A percentile compares a stretch with the other conserved stretches of the same genome.
Evolutionary conservation across 1,140 invertebrate genomes (phyloP).

Genomic region (Phortica variegata): DNA sequence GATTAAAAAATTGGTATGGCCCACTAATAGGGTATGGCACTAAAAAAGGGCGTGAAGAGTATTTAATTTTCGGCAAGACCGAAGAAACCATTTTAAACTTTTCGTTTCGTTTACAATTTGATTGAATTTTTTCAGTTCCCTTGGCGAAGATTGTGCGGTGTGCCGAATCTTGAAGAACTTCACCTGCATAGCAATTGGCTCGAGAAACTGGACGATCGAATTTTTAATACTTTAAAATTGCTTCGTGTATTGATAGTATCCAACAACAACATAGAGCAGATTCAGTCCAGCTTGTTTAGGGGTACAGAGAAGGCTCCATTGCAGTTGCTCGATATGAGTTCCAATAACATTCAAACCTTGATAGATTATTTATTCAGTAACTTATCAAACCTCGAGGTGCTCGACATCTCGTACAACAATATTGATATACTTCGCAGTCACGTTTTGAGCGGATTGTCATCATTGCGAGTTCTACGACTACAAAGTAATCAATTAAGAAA

Average conservation of each 20-base stretch:
- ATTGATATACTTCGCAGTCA: conserved; percentile 20
- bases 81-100: too few relatives aligned
- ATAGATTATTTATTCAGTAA: conserved; percentile 21
- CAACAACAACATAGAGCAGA: conserved; percentile 31
- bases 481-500: conserved; percentile 34
- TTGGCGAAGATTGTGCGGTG: conserved; percentile 21
- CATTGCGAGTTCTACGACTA: conserved; percentile 29
- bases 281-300: conserved; percentile 24
- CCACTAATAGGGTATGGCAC: too few relatives aligned
- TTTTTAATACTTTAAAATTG: conserved; percentile 28
- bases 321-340: conserved; percentile 38
- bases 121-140: conserved; percentile 24
- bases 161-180: conserved; percentile 29
- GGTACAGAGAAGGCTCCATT: conserved; percentile 14
- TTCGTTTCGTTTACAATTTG: not conserved
- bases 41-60: too few relatives aligned
- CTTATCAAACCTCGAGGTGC: conserved; percentile 19
- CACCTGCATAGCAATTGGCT: conserved; percentile 37
- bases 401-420: conserved; percentile 36
- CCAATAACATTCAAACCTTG: conserved; percentile 32
- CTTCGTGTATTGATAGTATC: conserved; percentile 36
- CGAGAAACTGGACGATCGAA: conserved; percentile 23
- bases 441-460: conserved; percentile 24
- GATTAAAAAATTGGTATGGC: too few relatives aligned
- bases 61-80: too few relatives aligned